Base-by-base conservation (phyloP, 1,140 invertebrate genomes). In the Aphelinus certus region DNA sequence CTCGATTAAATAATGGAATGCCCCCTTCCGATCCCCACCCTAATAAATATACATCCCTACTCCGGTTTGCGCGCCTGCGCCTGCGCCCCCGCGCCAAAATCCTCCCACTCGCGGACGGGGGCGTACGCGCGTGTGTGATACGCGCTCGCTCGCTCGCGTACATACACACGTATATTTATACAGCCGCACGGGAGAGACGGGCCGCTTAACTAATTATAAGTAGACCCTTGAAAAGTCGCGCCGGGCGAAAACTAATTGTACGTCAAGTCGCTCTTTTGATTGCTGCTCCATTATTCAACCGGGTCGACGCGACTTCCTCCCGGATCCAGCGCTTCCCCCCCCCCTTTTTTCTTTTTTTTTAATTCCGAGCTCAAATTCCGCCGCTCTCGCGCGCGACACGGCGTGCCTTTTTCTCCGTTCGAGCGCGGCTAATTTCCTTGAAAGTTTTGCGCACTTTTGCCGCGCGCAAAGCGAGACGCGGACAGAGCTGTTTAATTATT, bases 1-100 rank as follows among this genome's bases (percentile, higher is more conserved):
- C 85, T 87, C 84, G 86, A 85, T 87, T 88, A 87, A 88, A 88
- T 88, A 88, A 88, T 88, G 86, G 84, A 88, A 87, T 86, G 26
- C 83, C 82, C 69, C 48, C 63, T 87, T 86, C 80, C 81, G 83
- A 80, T 79, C 80, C 79, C 73, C 77, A 75, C 63, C 9, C 60
- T 48, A 26, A 61, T 55, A 6, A 51, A 68, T 60, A 78, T 49
- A 47, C 42, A 47, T 74, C 76, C 74, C 71, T 76, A 42, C 71
- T 63, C n/a, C 42, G 26, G 26, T 7, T 60, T n/a, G 3, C 58
- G 1, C 42, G 10, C 62, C 53, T 48, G 46, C 63, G 6, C 63
- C 46, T 6, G 2, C 69, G 43, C 51, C 49, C 42, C 1, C 9
- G 42, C 45, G n/a, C 63, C 60, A 58, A 63, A 63, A 69, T 75